Conservation (phyloP, 2,797 vertebrate genomes). For the Melanotaenia nigrans region DNA sequence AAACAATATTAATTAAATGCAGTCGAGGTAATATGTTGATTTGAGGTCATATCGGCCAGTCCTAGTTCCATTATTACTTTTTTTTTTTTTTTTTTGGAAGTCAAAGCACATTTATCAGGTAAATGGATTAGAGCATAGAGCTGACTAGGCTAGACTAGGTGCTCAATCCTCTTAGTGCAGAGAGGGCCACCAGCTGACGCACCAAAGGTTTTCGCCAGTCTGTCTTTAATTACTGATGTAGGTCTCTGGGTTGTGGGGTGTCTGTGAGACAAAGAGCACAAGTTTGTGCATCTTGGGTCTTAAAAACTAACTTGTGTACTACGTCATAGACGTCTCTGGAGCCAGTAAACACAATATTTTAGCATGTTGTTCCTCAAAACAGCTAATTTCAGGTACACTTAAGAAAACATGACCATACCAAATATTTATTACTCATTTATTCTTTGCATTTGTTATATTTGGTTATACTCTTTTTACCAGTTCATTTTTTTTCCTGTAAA, state of each 20-base stretch:
- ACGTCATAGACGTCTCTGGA: not conserved
- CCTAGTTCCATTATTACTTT: not conserved
- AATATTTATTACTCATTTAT: not conserved
- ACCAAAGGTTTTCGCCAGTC: constrained; percentile 1
- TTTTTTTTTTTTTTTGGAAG: not conserved
- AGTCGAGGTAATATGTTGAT: too few species aligned
- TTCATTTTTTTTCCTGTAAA: not conserved
- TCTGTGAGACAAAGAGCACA: not conserved
- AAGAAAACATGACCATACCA: not conserved
- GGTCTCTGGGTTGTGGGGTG: constrained; percentile 6
- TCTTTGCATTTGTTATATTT: not conserved
- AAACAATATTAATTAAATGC: too few species aligned
- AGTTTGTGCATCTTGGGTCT: not conserved
- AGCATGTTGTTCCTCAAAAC: not conserved
- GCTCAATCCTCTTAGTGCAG: constrained; percentile 62
- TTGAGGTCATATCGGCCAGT: too few species aligned
- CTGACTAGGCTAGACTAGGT: constrained; percentile 13
- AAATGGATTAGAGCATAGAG: constrained; percentile 56
- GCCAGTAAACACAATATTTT: not conserved
- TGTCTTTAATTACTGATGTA: constrained; percentile 10
- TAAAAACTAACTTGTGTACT: not conserved
- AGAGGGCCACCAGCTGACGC: constrained; percentile 37
- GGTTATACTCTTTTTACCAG: not conserved
- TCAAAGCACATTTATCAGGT: constrained; percentile 12
- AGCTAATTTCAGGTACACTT: not conserved